Evolutionary conservation across 2,888 invertebrate species (phyloP).

Genomic region (Caenorhabditis sinica): DNA sequence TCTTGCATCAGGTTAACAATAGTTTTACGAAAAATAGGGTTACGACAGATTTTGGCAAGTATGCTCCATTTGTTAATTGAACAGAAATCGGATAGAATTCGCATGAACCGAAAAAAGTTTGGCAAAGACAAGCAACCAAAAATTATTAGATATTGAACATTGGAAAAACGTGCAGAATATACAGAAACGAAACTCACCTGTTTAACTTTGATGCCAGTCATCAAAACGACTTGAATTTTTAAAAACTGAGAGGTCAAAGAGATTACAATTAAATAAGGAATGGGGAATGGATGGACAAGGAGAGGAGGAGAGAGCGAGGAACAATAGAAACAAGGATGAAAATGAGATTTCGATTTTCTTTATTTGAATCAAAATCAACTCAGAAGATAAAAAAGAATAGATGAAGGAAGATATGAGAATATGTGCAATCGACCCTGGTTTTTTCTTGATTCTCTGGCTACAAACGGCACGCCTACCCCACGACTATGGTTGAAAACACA

Average conservation of each 20-base stretch:
- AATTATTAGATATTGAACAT: constrained; percentile 6
- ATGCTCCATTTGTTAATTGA: constrained; percentile 21
- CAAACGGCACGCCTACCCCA: constrained; percentile 71
- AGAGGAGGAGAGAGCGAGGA: constrained; percentile 4
- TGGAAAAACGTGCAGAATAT: constrained; percentile 30
- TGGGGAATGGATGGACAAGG: constrained; percentile 7
- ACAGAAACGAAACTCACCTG: constrained; percentile 57
- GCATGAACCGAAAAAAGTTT: constrained; percentile 39
- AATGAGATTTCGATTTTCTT: constrained; percentile 15
- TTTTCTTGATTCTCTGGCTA: constrained; percentile 54
- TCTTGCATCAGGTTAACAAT: constrained; percentile 17
- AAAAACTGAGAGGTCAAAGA: constrained; percentile 13
- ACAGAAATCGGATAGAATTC: neutral
- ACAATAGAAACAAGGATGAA: constrained; percentile 19
- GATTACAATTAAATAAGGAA: constrained; percentile 42
- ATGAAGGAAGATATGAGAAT: constrained; percentile 11
- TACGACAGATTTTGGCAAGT: constrained; percentile 4
- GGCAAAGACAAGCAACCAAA: constrained; percentile 45
- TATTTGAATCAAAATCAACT: constrained; percentile 9
- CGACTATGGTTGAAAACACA: constrained; percentile 66
- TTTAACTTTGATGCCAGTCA: neutral
- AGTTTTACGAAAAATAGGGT: neutral
- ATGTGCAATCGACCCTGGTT: constrained; percentile 55
- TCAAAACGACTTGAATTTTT: constrained; percentile 5
- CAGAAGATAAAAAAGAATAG: constrained; percentile 4